Percentiles rank a stretch among this genome's conserved stretches.
phyloP scores from a whole-genome alignment of 2,113 vertebrate species.

The Oxyura jamaicensis region DNA sequence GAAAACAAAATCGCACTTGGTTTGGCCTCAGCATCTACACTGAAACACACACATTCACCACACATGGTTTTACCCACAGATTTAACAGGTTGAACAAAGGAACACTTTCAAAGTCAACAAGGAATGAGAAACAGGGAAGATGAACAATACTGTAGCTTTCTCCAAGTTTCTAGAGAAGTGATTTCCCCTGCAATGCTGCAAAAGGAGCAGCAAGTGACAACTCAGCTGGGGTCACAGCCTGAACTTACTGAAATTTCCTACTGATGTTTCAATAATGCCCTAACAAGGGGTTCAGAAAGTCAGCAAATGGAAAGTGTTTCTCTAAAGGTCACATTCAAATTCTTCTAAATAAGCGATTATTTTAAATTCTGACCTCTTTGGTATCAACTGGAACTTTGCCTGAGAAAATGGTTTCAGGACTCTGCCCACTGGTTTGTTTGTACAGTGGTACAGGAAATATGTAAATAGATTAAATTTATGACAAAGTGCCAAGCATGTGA shows the following conservation, averaged over 20 bases:
- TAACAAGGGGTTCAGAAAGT: not conserved
- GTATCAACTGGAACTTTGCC: conserved; percentile 39
- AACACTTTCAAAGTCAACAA: not conserved
- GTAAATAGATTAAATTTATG: conserved; percentile 47
- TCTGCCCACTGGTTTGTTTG: conserved; percentile 35
- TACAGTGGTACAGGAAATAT: conserved; percentile 24
- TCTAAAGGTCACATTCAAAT: conserved; percentile 50
- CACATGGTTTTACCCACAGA: not conserved
- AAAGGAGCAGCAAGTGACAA: not conserved
- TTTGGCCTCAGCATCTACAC: not conserved
- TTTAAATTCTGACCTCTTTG: conserved; percentile 10
- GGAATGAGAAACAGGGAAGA: not conserved
- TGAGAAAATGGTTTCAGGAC: conserved; percentile 39
- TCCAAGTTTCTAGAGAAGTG: not conserved
- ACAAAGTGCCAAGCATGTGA: conserved; percentile 29
- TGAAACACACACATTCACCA: not conserved
- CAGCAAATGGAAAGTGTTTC: not conserved
- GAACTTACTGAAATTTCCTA: not conserved
- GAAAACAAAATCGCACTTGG: not conserved
- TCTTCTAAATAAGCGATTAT: not conserved
- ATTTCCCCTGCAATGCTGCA: not conserved
- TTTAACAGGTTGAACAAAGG: not conserved
- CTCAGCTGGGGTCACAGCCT: not conserved
- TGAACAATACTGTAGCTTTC: not conserved
- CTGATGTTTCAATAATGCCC: not conserved